A percentile compares a stretch with the other conserved stretches of the same genome.
These are phyloP conservation scores for Ctenopoma kingsleyae DNA, from an alignment of 2,797 vertebrate genomes.

Conservation along the genomic window DNA sequence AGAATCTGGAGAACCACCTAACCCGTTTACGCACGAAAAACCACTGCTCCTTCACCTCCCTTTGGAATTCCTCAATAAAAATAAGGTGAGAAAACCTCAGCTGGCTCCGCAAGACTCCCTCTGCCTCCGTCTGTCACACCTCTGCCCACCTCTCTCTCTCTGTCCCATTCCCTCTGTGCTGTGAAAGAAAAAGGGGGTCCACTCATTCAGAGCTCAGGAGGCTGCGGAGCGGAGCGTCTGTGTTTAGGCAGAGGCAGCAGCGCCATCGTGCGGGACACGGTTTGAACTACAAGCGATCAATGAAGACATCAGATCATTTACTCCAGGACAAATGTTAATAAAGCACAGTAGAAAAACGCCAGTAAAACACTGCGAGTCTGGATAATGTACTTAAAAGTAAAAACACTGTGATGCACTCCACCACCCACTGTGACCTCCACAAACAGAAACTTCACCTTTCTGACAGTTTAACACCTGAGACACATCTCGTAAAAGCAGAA, in stretches of 20 bases:
- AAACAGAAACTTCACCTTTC: too few relatives aligned
- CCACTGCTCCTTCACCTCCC: slow-evolving; percentile 49
- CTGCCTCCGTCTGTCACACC: slow-evolving; percentile 76
- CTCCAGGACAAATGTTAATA: too few relatives aligned
- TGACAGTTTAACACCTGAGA: too few relatives aligned
- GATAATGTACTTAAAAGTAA: too few relatives aligned
- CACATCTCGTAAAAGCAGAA: too few relatives aligned
- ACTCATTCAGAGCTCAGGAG: slow-evolving; percentile 71
- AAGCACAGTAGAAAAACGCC: too few relatives aligned
- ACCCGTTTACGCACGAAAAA: slow-evolving; percentile 62
- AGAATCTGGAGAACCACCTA: slow-evolving; percentile 56
- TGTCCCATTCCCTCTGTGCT: slow-evolving; percentile 76
- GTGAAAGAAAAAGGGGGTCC: slow-evolving; percentile 79
- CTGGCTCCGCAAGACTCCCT: slow-evolving; percentile 64
- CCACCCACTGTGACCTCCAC: too few relatives aligned
- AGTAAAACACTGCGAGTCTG: too few relatives aligned
- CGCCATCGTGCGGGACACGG: slow-evolving; percentile 82
- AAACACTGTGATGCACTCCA: too few relatives aligned
- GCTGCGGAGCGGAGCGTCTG: slow-evolving; percentile 72
- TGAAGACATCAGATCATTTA: too few relatives aligned
- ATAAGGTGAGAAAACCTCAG: slow-evolving; percentile 64
- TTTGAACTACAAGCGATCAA: slow-evolving; percentile 9
- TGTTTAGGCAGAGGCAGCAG: slow-evolving; percentile 79
- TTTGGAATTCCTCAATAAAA: slow-evolving; percentile 51
- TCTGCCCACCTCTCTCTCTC: slow-evolving; percentile 79